Base-by-base conservation (phyloP, 64 coral and sea anemone genomes). In the Porites australiensis region DNA sequence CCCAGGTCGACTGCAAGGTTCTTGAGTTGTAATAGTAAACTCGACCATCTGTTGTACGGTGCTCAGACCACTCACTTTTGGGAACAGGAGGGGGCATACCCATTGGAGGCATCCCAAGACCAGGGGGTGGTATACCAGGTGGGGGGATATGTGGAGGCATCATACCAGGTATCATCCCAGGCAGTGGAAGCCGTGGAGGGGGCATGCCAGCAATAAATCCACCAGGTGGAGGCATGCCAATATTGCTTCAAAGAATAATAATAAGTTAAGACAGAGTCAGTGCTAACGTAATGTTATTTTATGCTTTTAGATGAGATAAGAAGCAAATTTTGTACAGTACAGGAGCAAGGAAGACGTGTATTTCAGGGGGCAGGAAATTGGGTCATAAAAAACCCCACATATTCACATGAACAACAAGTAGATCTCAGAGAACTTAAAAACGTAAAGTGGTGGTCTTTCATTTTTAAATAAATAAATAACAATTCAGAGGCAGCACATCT, bases 1-100 rank as follows among this genome's bases (percentile, higher is more conserved):
- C 94, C 94, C 94, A 95, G 3, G 87, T 86, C 23, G 94, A 95
- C 45, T 90, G 88, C 64, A 91, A 79, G 10, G 94, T 95, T 54
- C 76, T 81, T 7, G 94, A 91, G 74, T 95, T 95, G 55, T 95
- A 95, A 54, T 91, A 95, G 82, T 95, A 95, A 8, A 87, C 89
- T 72, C 88, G 71, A 80, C 94, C 94, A 69, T 95, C 94, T 57
- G 74, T 64, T 13, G 66, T 91, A 19, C 83, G 85, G 55, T 95
- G 94, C 20, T 95, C 94, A 66, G 88, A 91, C 94, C 94, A 95
- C 64, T 95, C 94, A 60, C 73, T 21, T 58, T 44, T 74, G 16
- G 49, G 67, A 18, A 7, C 54, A 57, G 13, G 6, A 19, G 74
- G 82, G 18, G 84, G 58, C 44, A 87, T 57, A 8, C 64, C 80